Percentiles rank a stretch among this genome's conserved stretches.
Evolutionary conservation across 2,888 invertebrate species (phyloP).

Genomic region (Epiperipatus broadwayi): DNA sequence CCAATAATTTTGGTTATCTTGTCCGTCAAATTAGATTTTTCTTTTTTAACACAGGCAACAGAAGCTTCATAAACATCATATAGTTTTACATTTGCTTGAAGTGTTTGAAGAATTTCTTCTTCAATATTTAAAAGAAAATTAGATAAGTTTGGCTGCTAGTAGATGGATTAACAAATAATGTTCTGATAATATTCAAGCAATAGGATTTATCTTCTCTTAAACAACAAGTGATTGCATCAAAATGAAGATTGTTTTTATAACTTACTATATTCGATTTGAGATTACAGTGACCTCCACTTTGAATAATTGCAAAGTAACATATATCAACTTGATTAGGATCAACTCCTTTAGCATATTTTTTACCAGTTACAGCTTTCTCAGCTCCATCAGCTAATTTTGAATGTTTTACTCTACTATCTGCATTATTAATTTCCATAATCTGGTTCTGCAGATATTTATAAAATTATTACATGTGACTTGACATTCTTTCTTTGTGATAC

Average conservation of each 20-base stretch:
- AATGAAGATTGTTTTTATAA: slow-evolving; percentile 81
- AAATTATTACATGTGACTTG: slow-evolving; percentile 84
- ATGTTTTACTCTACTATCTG: slow-evolving; percentile 92
- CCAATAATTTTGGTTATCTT: slow-evolving; percentile 87
- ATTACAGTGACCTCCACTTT: slow-evolving; percentile 92
- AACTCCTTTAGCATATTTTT: slow-evolving; percentile 78
- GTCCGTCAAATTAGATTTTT: slow-evolving; percentile 62
- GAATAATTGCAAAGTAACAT: slow-evolving; percentile 97
- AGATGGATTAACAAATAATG: slow-evolving; percentile 81
- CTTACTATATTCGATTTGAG: slow-evolving; percentile 79
- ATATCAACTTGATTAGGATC: slow-evolving; percentile 77
- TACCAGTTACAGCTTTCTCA: slow-evolving; percentile 76
- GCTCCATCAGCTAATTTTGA: slow-evolving; percentile 82
- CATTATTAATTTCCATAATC: slow-evolving; percentile 95
- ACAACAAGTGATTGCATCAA: slow-evolving; percentile 85
- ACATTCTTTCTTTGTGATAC: slow-evolving; percentile 75
- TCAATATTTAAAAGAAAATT: slow-evolving; percentile 71
- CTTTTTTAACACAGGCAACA: slow-evolving; percentile 57
- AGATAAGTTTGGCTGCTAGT: slow-evolving; percentile 78
- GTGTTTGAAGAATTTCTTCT: slow-evolving; percentile 65
- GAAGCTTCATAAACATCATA: slow-evolving; percentile 70
- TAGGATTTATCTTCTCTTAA: slow-evolving; percentile 90
- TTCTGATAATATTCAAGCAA: slow-evolving; percentile 91
- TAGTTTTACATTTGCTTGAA: slow-evolving; percentile 61
- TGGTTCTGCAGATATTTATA: slow-evolving; percentile 87